These are phyloP conservation scores for Myotis davidii DNA, from an alignment of 2,113 vertebrate species.

Conservation along the genomic window DNA sequence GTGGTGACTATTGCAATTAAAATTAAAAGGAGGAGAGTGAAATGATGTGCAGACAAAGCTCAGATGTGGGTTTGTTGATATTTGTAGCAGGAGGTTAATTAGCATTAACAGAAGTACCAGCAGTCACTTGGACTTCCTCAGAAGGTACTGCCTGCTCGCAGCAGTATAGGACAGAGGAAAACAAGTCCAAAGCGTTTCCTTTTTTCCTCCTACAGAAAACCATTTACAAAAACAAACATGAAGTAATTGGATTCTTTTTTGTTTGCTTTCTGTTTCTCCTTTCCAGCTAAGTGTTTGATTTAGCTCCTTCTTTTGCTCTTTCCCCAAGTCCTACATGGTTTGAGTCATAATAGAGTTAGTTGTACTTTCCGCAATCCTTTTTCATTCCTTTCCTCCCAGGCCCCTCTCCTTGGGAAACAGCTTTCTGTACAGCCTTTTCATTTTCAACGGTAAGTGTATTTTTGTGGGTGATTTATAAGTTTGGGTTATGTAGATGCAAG, in stretches of 20 bases:
- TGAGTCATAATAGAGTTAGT: conserved; percentile 66
- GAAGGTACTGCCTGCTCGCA: conserved; percentile 72
- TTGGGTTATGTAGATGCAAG: conserved; percentile 55
- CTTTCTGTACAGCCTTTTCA: conserved; percentile 38
- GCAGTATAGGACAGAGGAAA: conserved; percentile 66
- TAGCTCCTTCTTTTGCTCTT: conserved; percentile 74
- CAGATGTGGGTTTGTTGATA: conserved; percentile 68
- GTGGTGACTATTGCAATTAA: conserved; percentile 55
- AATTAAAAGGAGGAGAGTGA: conserved; percentile 37
- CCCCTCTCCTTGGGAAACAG: not conserved
- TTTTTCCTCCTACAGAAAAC: conserved; percentile 75
- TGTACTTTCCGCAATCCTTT: conserved; percentile 36
- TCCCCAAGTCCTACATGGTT: conserved; percentile 62
- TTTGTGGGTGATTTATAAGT: conserved; percentile 37
- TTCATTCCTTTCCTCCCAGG: not conserved
- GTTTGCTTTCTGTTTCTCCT: conserved; percentile 79
- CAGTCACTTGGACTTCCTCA: conserved; percentile 63
- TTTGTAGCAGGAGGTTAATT: conserved; percentile 81
- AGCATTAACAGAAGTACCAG: conserved; percentile 78
- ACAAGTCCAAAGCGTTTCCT: conserved; percentile 74
- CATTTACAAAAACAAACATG: conserved; percentile 84
- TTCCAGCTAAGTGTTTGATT: conserved; percentile 82
- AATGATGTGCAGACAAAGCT: conserved; percentile 63
- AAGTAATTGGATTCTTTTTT: conserved; percentile 83
- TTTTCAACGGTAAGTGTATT: not conserved